These are phyloP conservation scores for Muntiacus reevesi DNA, from an alignment of 2,113 vertebrate genomes.

Conservation along the genomic window DNA sequence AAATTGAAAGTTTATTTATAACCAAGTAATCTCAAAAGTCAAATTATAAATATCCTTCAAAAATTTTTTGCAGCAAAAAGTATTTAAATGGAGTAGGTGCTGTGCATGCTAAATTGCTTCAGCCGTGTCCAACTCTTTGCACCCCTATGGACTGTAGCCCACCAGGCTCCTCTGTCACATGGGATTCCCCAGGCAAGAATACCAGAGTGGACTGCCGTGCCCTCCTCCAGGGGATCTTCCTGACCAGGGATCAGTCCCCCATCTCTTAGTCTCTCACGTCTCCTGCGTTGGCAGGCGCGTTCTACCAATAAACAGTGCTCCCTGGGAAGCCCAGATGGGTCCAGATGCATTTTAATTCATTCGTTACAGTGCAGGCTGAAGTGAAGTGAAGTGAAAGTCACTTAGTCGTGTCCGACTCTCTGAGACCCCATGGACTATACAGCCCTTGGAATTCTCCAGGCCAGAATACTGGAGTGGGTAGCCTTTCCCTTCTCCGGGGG, in stretches of 20 bases:
- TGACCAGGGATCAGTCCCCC: neutral
- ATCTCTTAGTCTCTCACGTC: neutral
- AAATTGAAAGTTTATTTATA: neutral
- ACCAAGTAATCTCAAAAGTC: neutral
- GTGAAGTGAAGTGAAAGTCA: neutral
- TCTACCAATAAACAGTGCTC: neutral
- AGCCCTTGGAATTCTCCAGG: neutral
- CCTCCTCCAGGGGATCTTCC: neutral
- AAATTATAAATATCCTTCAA: neutral
- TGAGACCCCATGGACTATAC: neutral
- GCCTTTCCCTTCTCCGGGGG: neutral
- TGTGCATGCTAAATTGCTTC: neutral
- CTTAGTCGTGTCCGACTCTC: neutral
- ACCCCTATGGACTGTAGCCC: neutral
- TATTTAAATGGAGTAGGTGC: neutral
- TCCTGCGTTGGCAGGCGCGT: neutral
- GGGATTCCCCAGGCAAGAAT: neutral
- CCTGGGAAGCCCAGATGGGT: neutral
- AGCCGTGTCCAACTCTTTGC: neutral
- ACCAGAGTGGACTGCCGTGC: neutral
- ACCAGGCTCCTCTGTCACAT: neutral
- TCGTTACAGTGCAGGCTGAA: neutral
- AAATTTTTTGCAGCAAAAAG: neutral
- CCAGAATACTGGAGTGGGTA: neutral
- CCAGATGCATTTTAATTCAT: neutral